These are phyloP conservation scores for Drosophila gaucha DNA, from an alignment of 2,888 invertebrate genomes.

Conservation along the genomic window DNA sequence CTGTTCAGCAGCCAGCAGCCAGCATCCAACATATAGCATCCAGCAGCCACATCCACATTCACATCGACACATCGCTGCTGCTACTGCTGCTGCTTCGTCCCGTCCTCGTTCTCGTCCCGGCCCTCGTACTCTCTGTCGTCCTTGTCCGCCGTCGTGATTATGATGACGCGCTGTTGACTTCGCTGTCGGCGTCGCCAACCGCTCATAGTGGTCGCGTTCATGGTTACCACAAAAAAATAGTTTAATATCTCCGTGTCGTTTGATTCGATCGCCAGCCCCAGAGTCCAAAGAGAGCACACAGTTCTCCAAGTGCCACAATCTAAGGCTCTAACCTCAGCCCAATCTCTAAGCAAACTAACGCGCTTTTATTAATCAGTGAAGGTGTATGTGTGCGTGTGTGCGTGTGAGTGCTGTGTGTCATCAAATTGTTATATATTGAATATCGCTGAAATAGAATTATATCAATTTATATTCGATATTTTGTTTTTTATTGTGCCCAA, in stretches of 20 bases:
- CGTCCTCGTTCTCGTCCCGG: slow-evolving; percentile 25
- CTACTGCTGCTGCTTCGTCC: slow-evolving; percentile 43
- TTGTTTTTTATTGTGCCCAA: slow-evolving; percentile 50
- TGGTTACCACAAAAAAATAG: slow-evolving; percentile 85
- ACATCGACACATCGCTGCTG: slow-evolving; percentile 20
- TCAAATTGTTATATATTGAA: slow-evolving; percentile 16
- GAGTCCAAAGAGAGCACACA: slow-evolving; percentile 22
- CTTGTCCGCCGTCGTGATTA: slow-evolving; percentile 65
- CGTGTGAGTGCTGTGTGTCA: slow-evolving; percentile 4
- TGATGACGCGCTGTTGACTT: slow-evolving; percentile 62
- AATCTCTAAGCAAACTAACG: slow-evolving; percentile 10
- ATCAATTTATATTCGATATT: slow-evolving; percentile 20
- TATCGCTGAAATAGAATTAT: slow-evolving; percentile 21
- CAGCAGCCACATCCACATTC: slow-evolving; percentile 8
- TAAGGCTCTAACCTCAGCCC: too few species aligned
- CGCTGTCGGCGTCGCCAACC: slow-evolving; percentile 75
- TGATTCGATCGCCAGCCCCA: slow-evolving; percentile 83
- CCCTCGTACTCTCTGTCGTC: slow-evolving; percentile 36
- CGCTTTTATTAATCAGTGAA: slow-evolving; percentile 10
- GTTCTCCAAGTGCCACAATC: slow-evolving; percentile 14
- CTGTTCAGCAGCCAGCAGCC: not conserved
- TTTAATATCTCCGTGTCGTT: slow-evolving; percentile 85
- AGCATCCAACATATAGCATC: slow-evolving; percentile 6
- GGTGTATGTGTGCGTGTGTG: not conserved
- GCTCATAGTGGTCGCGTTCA: slow-evolving; percentile 84